Base-by-base conservation (phyloP, 2,797 vertebrate genomes). In the Onychomys leucogaster region DNA sequence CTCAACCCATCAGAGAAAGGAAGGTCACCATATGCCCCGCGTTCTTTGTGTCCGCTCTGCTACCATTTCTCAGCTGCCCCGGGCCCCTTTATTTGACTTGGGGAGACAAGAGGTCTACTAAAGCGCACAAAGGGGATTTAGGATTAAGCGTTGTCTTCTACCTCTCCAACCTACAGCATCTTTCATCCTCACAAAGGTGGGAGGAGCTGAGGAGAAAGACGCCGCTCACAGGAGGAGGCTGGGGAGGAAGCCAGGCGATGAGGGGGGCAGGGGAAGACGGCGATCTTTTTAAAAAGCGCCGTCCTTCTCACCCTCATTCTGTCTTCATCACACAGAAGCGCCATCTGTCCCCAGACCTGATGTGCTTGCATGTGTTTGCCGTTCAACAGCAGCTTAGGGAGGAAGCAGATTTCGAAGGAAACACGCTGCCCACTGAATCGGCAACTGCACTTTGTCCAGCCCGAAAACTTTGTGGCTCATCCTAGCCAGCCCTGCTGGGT, bases 301-400 rank as follows among this genome's bases (percentile, higher is more conserved):
- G 97, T 97, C 96, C 97, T 97, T 95, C 96, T 94, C 94, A 92
- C 97, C 97, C 98, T 90, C 87, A 5, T 98, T 95, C 98, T 97
- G 98, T 96, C 97, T 95, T 97, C 92, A 55, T 94, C 98, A 59
- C 93, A 97, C 98, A 98, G 98, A 98, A 98, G 98, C 98, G 82
- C 98, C 98, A 98, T 99, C 98, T 99, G 98, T 98, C 98, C 98
- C 73, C 96, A 92, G 97, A 96, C 95, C 96, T 95, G 96, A 95
- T 88, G 95, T 83, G 91, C 95, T 97, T 94, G 91, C 93, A 84
- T 98, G 98, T 98, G 97, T 97, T 98, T 98, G 92, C 96, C 98
- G 97, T 98, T 98, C 98, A 96, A 94, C 73, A 97, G 95, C 97
- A 98, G 97, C 97, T 97, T 98, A 91, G 92, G 77, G 80, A 95